Evolutionary conservation across 2,888 invertebrate genomes (phyloP).

Genomic region (Orgyia antiqua): DNA sequence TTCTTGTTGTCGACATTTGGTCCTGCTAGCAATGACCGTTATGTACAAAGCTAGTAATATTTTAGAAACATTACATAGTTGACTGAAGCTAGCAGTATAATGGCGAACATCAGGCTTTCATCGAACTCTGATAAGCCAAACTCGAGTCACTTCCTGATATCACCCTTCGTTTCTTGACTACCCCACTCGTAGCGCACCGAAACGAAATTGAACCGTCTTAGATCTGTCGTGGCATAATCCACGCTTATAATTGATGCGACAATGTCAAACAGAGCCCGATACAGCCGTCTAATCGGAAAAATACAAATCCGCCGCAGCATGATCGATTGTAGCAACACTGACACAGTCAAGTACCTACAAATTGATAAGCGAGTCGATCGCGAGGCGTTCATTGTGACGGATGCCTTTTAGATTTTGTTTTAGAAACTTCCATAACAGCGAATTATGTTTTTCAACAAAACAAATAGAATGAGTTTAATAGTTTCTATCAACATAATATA

Average conservation of each 20-base stretch:
- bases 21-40: no score
- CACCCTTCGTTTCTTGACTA: slow-evolving; percentile 34
- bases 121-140: slow-evolving; percentile 51
- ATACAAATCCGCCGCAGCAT: slow-evolving; percentile 66
- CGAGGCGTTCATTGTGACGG: slow-evolving; percentile 16
- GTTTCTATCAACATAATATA: no score
- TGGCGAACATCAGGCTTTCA: slow-evolving; percentile 43
- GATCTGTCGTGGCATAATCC: slow-evolving; percentile 72
- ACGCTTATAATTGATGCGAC: slow-evolving; percentile 76
- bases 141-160: slow-evolving; percentile 56
- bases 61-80: background rate
- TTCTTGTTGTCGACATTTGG: no score
- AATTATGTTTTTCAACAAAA: no score
- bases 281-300: slow-evolving; percentile 69
- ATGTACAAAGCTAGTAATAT: background rate
- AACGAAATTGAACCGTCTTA: slow-evolving; percentile 72
- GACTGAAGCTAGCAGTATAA: slow-evolving; percentile 16
- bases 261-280: slow-evolving; percentile 67
- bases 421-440: no score
- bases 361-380: slow-evolving; percentile 24
- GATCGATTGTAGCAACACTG: slow-evolving; percentile 58
- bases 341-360: slow-evolving; percentile 24
- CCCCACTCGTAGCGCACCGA: slow-evolving; percentile 25
- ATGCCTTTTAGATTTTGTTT: slow-evolving; percentile 1
- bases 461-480: no score